Base-by-base conservation (phyloP, 2,797 vertebrate genomes). In the Poecilia gillii region DNA sequence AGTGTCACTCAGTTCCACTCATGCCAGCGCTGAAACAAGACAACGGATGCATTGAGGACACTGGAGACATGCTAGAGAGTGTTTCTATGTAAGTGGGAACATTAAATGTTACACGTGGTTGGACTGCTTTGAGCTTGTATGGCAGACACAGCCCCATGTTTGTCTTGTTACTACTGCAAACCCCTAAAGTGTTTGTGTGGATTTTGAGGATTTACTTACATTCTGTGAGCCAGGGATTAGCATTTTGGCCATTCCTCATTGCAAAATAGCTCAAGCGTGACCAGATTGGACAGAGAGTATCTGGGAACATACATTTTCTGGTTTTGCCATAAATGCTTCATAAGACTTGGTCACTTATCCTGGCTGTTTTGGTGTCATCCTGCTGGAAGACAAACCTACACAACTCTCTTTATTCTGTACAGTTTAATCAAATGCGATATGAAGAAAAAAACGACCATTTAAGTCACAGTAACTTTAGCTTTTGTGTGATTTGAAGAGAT, bases 41-140 rank as follows among this genome's bases (percentile, higher is more conserved):
- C 94, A 95, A 95, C 84, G 74, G 85, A 41, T 77, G 88, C 93
- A 95, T 92, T 95, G 92, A 95, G 72, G 51, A 81, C 20, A 47
- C 78, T 77, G 25, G 25, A 77, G 75, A 31, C 81, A 43, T 47
- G 36, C 81, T 74, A 41, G 77, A 36, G 84, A 36, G 84, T 51
- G 80, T n/a, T 51, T 64, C 66, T 31, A 43, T 41, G 81, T 82
- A 74, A 57, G 83, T 81, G 87, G 85, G 87, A 82, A 86, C 79
- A 73, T 91, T 76, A 85, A 88, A 84, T 72, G 84, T 80, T 81
- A 53, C 71, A 80, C 90, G 83, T 73, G 83, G 87, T 79, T 86
- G 87, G 83, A 85, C 80, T 79, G 85, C 87, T 86, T 82, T 79
- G 80, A 55, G 79, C 82, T 43, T 2, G 74, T 80, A 73, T 72